Percentiles rank a stretch among this genome's conserved stretches.
Evolutionary conservation across 2,113 vertebrate genomes (phyloP).

Genomic region (Corythoichthys haematopterus): DNA sequence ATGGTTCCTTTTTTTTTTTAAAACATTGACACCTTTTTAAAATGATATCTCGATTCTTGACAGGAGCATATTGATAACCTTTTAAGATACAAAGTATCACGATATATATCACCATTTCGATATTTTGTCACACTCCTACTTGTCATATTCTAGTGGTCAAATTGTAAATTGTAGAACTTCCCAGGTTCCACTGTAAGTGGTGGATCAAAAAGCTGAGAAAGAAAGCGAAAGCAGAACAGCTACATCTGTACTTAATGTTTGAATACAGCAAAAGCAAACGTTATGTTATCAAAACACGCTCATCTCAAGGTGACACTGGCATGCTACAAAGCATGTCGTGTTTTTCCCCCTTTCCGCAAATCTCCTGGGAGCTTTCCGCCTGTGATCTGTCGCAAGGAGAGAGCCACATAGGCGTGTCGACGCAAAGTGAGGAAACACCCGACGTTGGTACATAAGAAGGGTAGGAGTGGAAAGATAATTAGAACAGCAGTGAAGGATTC

Average conservation of each 20-base stretch:
- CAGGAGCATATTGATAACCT: too few relatives aligned
- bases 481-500: constrained; percentile 64
- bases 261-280: constrained; percentile 15
- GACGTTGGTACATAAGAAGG: constrained; percentile 40
- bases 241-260: constrained; percentile 19
- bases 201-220: constrained; percentile 9
- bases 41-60: too few relatives aligned
- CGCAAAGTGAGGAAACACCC: constrained; percentile 19
- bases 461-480: constrained; percentile 66
- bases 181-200: neutral
- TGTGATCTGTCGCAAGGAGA: constrained; percentile 39
- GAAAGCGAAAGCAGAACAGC: constrained; percentile 7
- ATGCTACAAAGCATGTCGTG: constrained; percentile 7
- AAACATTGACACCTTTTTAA: too few relatives aligned
- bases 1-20: too few relatives aligned
- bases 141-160: neutral
- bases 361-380: constrained; percentile 32
- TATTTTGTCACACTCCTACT: too few relatives aligned
- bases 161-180: neutral
- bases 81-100: too few relatives aligned
- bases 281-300: constrained; percentile 37
- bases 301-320: constrained; percentile 53
- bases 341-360: constrained; percentile 11
- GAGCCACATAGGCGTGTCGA: neutral
- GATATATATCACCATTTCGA: too few relatives aligned